phyloP scores from a whole-genome alignment of 2,797 vertebrate species.

The Perdix hodgsoniae region DNA sequence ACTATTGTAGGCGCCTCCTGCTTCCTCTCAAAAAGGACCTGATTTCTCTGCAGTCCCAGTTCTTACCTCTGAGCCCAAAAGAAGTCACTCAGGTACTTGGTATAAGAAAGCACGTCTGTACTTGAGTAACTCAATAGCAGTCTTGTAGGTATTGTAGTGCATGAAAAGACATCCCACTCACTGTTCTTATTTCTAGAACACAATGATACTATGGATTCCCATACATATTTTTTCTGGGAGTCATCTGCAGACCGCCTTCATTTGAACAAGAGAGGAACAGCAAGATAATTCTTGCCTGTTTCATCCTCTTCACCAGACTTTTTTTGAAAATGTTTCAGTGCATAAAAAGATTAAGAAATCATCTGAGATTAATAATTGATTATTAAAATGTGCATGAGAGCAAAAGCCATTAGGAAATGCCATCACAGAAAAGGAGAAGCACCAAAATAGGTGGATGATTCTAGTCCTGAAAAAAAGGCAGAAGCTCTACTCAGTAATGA shows the following conservation, averaged over 20 bases:
- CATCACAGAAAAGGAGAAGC: not conserved
- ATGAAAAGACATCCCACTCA: not conserved
- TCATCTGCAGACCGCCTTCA: not conserved
- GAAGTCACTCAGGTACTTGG: not conserved
- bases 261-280: not conserved
- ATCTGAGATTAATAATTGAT: not conserved
- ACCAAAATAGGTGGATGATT: not conserved
- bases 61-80: not conserved
- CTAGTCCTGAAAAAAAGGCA: not conserved
- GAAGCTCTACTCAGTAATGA: not conserved
- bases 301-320: not conserved
- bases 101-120: not conserved
- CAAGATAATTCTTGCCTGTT: not conserved
- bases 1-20: not conserved
- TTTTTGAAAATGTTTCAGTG: not conserved
- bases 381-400: not conserved
- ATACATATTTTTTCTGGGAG: not conserved
- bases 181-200: not conserved
- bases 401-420: not conserved
- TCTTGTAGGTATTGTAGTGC: not conserved
- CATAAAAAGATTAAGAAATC: not conserved
- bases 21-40: not conserved
- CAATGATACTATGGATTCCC: not conserved
- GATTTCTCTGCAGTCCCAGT: not conserved
- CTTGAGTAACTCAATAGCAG: not conserved